Percentiles rank a stretch among this genome's conserved stretches.
Conservation (phyloP, 2,888 invertebrate genomes). For the Cataglyphis cursor region DNA sequence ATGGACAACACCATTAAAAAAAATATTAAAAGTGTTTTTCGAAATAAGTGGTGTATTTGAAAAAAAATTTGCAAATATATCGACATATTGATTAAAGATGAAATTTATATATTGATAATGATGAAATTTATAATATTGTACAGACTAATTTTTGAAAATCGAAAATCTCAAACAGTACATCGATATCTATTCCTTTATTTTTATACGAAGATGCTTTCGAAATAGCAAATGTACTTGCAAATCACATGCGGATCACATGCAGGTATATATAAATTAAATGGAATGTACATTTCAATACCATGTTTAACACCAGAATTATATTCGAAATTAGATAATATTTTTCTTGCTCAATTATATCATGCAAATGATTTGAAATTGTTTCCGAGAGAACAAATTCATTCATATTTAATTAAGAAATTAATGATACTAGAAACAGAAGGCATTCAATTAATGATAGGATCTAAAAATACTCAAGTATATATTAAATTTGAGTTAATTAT, state of each 20-base stretch:
- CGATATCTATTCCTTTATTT: background rate
- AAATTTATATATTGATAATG: background rate
- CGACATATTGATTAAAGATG: background rate
- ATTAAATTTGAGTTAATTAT: conserved; percentile 58
- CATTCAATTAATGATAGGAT: conserved; percentile 44
- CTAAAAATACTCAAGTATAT: conserved; percentile 38
- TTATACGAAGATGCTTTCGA: background rate
- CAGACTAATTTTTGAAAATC: conserved; percentile 4
- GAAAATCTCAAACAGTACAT: background rate
- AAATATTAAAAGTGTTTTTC: conserved; percentile 11
- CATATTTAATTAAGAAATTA: conserved; percentile 48
- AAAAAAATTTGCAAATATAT: conserved; percentile 1
- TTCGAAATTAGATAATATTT: conserved; percentile 48
- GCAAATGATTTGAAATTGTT: conserved; percentile 52
- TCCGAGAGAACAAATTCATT: conserved; percentile 14
- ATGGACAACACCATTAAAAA: conserved; percentile 12
- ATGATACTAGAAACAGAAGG: conserved; percentile 60
- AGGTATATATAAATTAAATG: conserved; percentile 55
- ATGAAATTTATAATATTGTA: background rate
- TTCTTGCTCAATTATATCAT: conserved; percentile 61
- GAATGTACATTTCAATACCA: conserved; percentile 28
- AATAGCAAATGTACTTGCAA: background rate
- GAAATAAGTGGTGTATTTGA: background rate
- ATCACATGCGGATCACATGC: background rate
- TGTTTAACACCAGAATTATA: background rate